Evolutionary conservation across 2,888 invertebrate genomes (phyloP), one percentile per base, ranked within the genome.

Genomic region (Ephialtes manifestator): DNA sequence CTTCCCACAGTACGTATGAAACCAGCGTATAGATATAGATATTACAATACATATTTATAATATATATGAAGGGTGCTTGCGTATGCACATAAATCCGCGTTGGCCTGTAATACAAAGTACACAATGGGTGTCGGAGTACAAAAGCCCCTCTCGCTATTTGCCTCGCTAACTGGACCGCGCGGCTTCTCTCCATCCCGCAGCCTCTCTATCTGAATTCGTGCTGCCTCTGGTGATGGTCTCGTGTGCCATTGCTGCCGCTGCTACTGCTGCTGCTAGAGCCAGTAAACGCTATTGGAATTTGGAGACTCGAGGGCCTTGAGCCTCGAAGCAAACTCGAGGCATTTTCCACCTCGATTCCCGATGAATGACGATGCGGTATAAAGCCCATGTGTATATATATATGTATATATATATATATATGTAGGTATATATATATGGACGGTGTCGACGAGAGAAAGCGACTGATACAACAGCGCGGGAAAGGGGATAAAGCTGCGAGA

Each of bases 121-220:
- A 86, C 86, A 86, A 86, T 86, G 86, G 83, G 83, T 81, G 81
- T 81, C 84, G 86, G 86, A 86, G 84, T 86, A 86, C 86, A 86
- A 86, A 86, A 86, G 86, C 86, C 70, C 70, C 80, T 86, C 77
- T 81, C 81, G 81, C 86, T 86, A 86, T 84, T 86, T 86, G 86
- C 86, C 81, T 81, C 74, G 83, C 84, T 86, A 86, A 86, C 86
- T 86, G 86, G 86, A 86, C 86, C 84, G 77, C 84, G 81, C 76
- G 31, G 51, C 53, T 43, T 46, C 58, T 18, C 74, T 71, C 53
- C 46, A 20, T 8, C 75, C 46, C 18, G 4, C 31, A 4, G 31
- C 48, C 13, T 48, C 63, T 75, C 18, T 35, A 39, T 68, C 58
- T 63, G 75, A 70, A 75, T 83, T 79, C 70, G 63, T 60, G 13